Percentiles rank a stretch among this genome's conserved stretches.
These are phyloP conservation scores for Onchidella celtica DNA, from an alignment of 2,888 invertebrate species.

Conservation along the genomic window DNA sequence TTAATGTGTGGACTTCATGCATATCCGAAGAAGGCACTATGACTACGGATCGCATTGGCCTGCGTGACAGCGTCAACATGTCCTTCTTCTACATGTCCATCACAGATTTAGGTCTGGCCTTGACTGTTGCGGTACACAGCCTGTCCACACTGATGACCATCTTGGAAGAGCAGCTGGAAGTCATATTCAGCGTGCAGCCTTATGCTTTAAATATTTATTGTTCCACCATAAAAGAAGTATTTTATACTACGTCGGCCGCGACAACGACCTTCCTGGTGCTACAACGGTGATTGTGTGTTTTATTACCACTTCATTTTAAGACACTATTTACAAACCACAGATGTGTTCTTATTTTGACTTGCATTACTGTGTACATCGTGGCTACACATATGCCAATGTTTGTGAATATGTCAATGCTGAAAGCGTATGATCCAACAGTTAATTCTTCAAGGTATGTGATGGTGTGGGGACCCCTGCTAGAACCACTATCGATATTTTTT, in stretches of 20 bases:
- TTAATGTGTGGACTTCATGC: too few relatives aligned
- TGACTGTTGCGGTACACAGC: too few relatives aligned
- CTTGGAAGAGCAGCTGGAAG: background rate
- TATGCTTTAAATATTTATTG: background rate
- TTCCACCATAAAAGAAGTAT: background rate
- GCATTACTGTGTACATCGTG: background rate
- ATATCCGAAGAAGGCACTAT: too few relatives aligned
- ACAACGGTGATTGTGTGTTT: background rate
- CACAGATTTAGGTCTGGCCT: too few relatives aligned
- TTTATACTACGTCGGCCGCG: background rate
- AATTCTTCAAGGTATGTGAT: background rate
- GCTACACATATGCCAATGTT: background rate
- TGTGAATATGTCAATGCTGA: background rate
- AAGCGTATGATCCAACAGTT: background rate
- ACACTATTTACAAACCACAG: background rate
- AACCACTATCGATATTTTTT: background rate
- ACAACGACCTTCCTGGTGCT: background rate
- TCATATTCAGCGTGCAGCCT: background rate
- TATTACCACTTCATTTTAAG: background rate
- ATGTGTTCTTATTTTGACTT: background rate
- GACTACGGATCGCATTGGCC: too few relatives aligned
- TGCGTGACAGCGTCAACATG: too few relatives aligned
- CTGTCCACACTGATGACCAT: background rate
- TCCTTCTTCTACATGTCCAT: too few relatives aligned
- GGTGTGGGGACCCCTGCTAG: background rate